Evolutionary conservation across 2,888 invertebrate species (phyloP), one percentile per base, ranked within the genome.

Genomic region (Seira sanloemensis): DNA sequence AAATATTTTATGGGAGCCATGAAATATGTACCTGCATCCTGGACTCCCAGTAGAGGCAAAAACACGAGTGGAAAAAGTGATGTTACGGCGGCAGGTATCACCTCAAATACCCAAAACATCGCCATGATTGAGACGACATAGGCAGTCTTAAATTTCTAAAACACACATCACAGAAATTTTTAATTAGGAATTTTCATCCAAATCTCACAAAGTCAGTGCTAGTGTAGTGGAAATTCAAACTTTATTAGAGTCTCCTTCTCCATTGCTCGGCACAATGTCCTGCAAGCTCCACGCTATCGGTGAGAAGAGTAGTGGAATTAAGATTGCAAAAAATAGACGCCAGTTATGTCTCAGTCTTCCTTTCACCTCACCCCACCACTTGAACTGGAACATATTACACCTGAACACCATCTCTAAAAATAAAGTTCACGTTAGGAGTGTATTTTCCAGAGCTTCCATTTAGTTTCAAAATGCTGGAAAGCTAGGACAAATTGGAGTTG

Each of bases 61-160:
- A 96, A 92, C 0, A 96, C 93, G 88, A 97, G 94, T 0, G 97
- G 97, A 81, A 97, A 93, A 91, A 97, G 94, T 0, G 96, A 95
- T 0, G 97, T 97, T 0, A 96, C 94, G 0, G 96, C 95, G 1
- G 97, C 91, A 0, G 97, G 97, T 0, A 97, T 91, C 0, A 95
- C 94, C 90, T 97, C 97, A 54, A 96, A 93, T 82, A 96, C 95
- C 96, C 96, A 96, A 91, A 93, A 96, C 46, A 94, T 92, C 0
- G 96, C 95, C 96, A 97, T 97, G 86, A 96, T 92, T 0, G 94
- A 90, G 0, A 97, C 94, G 24, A 96, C 94, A 23, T 83, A 83
- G 0, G 74, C 72, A 1, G 73, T 19, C 66, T 67, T 54, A 37
- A 74, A 78, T 78, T 83, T 78, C 83, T 83, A 24, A 5, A 50